Conservation (phyloP, 1,140 invertebrate genomes). For the Delia radicum region DNA sequence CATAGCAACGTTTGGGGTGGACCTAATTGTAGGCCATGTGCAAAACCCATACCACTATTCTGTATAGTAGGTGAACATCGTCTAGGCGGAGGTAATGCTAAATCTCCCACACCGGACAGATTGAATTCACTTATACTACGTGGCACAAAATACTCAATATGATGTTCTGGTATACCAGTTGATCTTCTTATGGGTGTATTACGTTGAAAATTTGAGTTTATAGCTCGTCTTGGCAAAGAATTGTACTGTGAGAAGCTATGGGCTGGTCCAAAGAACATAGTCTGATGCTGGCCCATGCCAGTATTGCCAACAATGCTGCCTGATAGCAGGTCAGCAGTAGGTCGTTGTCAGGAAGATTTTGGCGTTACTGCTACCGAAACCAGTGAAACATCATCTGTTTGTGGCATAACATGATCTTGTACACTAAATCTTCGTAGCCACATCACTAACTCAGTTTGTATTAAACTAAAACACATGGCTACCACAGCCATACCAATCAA, state of each 20-base stretch:
- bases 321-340: slow-evolving; percentile 38
- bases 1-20: slow-evolving; percentile 48
- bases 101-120: slow-evolving; percentile 63
- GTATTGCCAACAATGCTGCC: slow-evolving; percentile 29
- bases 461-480: slow-evolving; percentile 95
- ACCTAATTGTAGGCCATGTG: slow-evolving; percentile 46
- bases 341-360: slow-evolving; percentile 56
- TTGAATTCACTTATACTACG: slow-evolving; percentile 80
- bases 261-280: slow-evolving; percentile 52
- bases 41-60: slow-evolving; percentile 39
- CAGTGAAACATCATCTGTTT: slow-evolving; percentile 50
- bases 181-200: slow-evolving; percentile 66
- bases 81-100: slow-evolving; percentile 58
- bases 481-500: slow-evolving; percentile 92
- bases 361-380: slow-evolving; percentile 52
- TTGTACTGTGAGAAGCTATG: slow-evolving; percentile 49
- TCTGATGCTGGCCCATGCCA: slow-evolving; percentile 48
- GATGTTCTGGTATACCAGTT: slow-evolving; percentile 62
- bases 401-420: slow-evolving; percentile 49
- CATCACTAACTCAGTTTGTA: slow-evolving; percentile 86
- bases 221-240: slow-evolving; percentile 44
- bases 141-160: slow-evolving; percentile 79
- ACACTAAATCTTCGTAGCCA: slow-evolving; percentile 63
- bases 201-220: slow-evolving; percentile 60
- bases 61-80: slow-evolving; percentile 47